Base-by-base conservation (phyloP, 2,113 vertebrate genomes). In the Diadophis punctatus region DNA sequence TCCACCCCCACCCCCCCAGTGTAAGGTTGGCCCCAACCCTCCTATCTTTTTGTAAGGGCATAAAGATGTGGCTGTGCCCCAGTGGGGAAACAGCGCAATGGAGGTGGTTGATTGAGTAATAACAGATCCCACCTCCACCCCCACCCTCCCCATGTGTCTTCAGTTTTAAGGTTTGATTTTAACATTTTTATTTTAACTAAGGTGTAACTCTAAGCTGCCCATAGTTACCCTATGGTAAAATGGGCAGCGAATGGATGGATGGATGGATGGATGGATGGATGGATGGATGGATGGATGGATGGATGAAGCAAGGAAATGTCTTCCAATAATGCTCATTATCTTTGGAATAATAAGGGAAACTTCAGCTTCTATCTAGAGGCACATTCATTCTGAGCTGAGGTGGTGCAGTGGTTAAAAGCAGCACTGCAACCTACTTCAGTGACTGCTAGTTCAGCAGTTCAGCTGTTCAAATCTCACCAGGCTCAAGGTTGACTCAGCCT, bases 1-100 rank as follows among this genome's bases (percentile, higher is more conserved):
- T 2, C 0, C 58, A n/a, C n/a, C n/a, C n/a, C n/a, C n/a, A n/a
- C 1, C 25, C 3, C 58, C 58, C 56, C 0, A 0, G 11, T 60
- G 25, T 60, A 60, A 27, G 9, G 3, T 11, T 60, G 58, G 27
- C 27, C 11, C 10, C 27, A 63, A 12, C 25, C 25, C 25, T 60
- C 58, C 27, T 30, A 30, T 4, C 27, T 63, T 58, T 56, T 9
- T 58, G 22, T 23, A 55, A 7, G 18, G 5, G 20, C 55, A 0
- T 25, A 25, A 8, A 8, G 23, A 25, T 8, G 11, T 63, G 60
- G 60, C 8, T 56, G 20, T 56, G 7, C 11, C 27, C 1, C 60
- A 63, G 27, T 63, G 27, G 11, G 11, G 11, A 30, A 63, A 14
- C 60, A 63, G 30, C 4, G 3, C 27, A 63, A 63, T 63, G 60